Conservation (phyloP, 2,888 invertebrate species). For the Agriopis leucophaearia region DNA sequence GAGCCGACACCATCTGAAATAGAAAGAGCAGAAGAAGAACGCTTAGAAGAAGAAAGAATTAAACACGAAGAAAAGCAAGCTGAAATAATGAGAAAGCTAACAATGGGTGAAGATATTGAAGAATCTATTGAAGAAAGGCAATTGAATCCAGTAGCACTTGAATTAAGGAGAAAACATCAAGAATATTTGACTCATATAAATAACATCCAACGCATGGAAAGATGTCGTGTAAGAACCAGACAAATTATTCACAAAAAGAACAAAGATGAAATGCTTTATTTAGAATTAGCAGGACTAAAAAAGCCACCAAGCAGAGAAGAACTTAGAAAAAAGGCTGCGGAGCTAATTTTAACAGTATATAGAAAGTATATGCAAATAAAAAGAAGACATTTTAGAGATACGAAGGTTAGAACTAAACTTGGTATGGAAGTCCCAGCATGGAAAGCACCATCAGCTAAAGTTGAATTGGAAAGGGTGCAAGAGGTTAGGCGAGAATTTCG, state of each 20-base stretch:
- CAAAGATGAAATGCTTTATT: constrained; percentile 69
- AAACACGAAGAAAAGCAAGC: constrained; percentile 65
- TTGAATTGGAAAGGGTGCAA: constrained; percentile 77
- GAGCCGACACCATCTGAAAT: constrained; percentile 71
- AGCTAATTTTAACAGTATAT: constrained; percentile 68
- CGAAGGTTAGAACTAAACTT: constrained; percentile 77
- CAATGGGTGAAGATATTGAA: constrained; percentile 64
- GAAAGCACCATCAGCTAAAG: constrained; percentile 74
- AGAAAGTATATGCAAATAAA: constrained; percentile 77
- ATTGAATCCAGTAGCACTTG: constrained; percentile 64
- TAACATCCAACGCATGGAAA: constrained; percentile 79
- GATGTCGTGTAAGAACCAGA: constrained; percentile 59
- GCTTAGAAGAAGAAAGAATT: constrained; percentile 62
- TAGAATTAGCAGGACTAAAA: constrained; percentile 76
- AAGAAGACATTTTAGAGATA: constrained; percentile 69
- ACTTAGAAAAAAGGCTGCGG: constrained; percentile 61
- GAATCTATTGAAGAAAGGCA: constrained; percentile 55
- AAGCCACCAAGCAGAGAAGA: constrained; percentile 60
- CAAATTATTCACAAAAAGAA: constrained; percentile 60
- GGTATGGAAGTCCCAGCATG: constrained; percentile 86
- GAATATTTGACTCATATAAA: constrained; percentile 65
- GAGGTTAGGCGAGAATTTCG: constrained; percentile 77
- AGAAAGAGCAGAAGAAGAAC: constrained; percentile 63
- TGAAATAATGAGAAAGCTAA: constrained; percentile 61
- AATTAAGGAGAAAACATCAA: constrained; percentile 57